Evolutionary conservation across 2,888 invertebrate genomes (phyloP).

Genomic region (Rotaria sp.): DNA sequence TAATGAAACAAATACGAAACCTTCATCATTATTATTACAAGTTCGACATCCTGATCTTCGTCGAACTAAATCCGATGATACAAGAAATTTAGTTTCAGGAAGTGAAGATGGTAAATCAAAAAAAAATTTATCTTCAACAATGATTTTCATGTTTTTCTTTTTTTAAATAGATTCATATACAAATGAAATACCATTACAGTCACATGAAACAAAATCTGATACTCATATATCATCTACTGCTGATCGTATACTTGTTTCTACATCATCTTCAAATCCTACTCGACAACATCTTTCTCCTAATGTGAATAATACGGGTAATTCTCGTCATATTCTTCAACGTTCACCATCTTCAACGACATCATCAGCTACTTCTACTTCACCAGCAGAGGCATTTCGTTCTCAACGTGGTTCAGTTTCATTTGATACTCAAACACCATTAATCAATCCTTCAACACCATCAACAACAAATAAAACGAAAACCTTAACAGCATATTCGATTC

Average conservation of each 20-base stretch:
- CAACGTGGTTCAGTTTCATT: constrained; percentile 4
- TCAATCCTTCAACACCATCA: constrained; percentile 35
- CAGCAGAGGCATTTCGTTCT: background rate
- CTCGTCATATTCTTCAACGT: background rate
- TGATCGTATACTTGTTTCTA: background rate
- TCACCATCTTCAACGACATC: background rate
- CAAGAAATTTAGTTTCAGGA: background rate
- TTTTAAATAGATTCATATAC: background rate
- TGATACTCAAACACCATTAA: background rate
- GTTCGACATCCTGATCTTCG: constrained; percentile 43
- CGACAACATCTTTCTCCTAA: background rate
- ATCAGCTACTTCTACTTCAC: background rate
- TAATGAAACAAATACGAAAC: constrained; percentile 42
- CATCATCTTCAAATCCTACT: background rate
- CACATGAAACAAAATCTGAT: background rate
- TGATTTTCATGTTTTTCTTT: background rate
- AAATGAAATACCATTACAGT: background rate
- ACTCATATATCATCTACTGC: background rate
- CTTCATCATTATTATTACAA: constrained; percentile 43
- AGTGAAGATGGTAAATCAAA: background rate
- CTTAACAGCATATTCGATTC: constrained; percentile 53
- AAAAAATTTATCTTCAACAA: background rate
- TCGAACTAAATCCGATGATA: background rate
- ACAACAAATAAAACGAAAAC: background rate
- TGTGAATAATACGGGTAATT: background rate